Evolutionary conservation across 2,888 invertebrate genomes (phyloP).

Genomic region (Tanypteryx hageni): DNA sequence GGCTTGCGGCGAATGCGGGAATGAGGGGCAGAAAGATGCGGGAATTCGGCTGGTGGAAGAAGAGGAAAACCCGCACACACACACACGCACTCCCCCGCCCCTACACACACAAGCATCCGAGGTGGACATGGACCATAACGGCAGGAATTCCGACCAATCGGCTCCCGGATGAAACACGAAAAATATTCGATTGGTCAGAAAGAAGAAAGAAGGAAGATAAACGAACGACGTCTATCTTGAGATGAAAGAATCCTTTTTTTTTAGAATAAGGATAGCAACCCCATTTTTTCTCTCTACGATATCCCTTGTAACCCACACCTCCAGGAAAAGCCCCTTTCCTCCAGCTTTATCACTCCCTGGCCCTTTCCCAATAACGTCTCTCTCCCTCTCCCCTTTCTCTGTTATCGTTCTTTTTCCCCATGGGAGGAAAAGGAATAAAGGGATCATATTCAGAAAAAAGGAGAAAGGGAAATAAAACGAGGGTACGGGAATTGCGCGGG

Average conservation of each 20-base stretch:
- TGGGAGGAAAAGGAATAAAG: no score
- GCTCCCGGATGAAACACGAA: not conserved
- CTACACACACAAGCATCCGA: not conserved
- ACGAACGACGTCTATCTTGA: not conserved
- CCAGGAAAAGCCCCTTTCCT: not conserved
- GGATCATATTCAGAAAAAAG: no score
- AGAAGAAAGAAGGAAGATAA: not conserved
- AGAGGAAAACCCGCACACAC: not conserved
- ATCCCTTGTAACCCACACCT: not conserved
- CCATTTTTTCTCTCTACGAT: not conserved
- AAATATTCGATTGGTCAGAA: not conserved
- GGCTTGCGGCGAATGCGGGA: not conserved
- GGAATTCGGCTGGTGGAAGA: not conserved
- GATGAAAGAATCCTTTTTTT: no score
- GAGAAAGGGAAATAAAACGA: no score
- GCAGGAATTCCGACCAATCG: not conserved
- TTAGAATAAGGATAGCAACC: no score
- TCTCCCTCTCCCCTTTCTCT: not conserved
- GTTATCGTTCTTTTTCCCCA: no score
- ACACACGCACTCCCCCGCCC: not conserved
- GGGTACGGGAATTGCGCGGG: no score
- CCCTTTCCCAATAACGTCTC: not conserved
- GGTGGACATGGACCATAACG: no score
- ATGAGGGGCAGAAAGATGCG: not conserved
- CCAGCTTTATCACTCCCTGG: not conserved